A percentile compares a stretch with the other conserved stretches of the same genome.
Evolutionary conservation across 2,888 invertebrate genomes (phyloP).

Genomic region (Pristionchus arcanus): DNA sequence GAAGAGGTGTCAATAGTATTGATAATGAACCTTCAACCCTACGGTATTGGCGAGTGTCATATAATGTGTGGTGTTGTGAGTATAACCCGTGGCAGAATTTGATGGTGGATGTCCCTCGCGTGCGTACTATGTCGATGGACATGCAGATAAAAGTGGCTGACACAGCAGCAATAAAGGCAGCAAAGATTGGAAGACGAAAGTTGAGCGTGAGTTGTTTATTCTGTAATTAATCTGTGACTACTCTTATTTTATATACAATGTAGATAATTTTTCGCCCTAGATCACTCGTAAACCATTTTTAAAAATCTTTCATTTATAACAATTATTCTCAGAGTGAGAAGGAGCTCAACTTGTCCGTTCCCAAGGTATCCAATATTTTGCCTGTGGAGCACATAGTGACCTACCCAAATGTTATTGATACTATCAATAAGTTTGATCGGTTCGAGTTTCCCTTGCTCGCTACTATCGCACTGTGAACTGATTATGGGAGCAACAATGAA

Average conservation of each 20-base stretch:
- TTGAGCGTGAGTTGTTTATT: constrained; percentile 60
- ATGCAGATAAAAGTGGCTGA: constrained; percentile 72
- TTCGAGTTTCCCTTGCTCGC: neutral
- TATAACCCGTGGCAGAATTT: constrained; percentile 42
- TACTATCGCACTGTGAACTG: no score
- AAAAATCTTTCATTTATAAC: neutral
- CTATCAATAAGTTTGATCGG: neutral
- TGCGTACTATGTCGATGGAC: constrained; percentile 76
- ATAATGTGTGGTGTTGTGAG: neutral
- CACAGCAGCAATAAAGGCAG: constrained; percentile 59
- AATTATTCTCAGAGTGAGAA: neutral
- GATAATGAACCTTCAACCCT: neutral
- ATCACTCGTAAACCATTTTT: neutral
- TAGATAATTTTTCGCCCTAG: neutral
- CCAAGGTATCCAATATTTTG: constrained; percentile 38
- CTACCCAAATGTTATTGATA: neutral
- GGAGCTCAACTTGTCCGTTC: constrained; percentile 11
- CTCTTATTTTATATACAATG: no score
- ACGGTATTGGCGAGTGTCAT: neutral
- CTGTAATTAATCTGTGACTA: neutral
- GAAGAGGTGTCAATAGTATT: no score
- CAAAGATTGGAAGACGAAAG: constrained; percentile 56
- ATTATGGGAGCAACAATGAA: no score
- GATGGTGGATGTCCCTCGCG: constrained; percentile 41
- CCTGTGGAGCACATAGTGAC: neutral